A percentile compares a stretch with the other conserved stretches of the same genome.
Conservation (phyloP, 2,888 invertebrate genomes). For the Actias luna region DNA sequence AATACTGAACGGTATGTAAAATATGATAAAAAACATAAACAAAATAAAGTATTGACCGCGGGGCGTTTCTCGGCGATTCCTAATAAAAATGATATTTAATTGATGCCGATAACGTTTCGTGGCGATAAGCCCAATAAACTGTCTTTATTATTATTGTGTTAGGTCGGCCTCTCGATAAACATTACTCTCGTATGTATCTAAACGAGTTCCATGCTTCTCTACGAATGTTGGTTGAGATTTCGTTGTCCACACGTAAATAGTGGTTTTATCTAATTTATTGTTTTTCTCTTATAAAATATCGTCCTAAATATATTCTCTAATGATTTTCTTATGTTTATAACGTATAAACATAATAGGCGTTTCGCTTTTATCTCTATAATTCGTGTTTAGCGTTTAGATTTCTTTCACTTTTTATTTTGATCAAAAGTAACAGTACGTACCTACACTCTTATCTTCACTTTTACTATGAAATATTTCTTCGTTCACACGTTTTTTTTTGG, state of each 20-base stretch:
- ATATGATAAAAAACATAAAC: slow-evolving; percentile 54
- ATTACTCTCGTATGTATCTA: slow-evolving; percentile 40
- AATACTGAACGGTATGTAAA: slow-evolving; percentile 41
- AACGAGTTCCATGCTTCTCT: slow-evolving; percentile 32
- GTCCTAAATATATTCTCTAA: slow-evolving; percentile 11
- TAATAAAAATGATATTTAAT: slow-evolving; percentile 81
- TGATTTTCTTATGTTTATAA: slow-evolving; percentile 12
- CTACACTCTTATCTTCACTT: background rate
- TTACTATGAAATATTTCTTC: too few relatives aligned
- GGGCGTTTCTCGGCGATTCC: slow-evolving; percentile 67
- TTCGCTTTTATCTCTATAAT: background rate
- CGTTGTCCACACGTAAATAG: slow-evolving; percentile 33
- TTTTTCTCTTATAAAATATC: slow-evolving; percentile 23
- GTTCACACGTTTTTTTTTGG: too few relatives aligned
- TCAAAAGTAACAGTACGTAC: background rate
- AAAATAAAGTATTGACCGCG: slow-evolving; percentile 55
- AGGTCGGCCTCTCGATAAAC: slow-evolving; percentile 65
- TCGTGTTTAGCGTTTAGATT: background rate
- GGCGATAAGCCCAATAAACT: slow-evolving; percentile 76
- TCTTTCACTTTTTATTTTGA: background rate
- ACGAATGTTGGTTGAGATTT: slow-evolving; percentile 43
- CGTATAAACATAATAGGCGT: background rate
- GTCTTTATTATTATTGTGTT: slow-evolving; percentile 76
- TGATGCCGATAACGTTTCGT: slow-evolving; percentile 74
- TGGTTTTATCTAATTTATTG: slow-evolving; percentile 34